Evolutionary conservation across 2,797 vertebrate genomes (phyloP), one percentile per base, ranked within the genome.

Genomic region (Gambelia wislizenii): DNA sequence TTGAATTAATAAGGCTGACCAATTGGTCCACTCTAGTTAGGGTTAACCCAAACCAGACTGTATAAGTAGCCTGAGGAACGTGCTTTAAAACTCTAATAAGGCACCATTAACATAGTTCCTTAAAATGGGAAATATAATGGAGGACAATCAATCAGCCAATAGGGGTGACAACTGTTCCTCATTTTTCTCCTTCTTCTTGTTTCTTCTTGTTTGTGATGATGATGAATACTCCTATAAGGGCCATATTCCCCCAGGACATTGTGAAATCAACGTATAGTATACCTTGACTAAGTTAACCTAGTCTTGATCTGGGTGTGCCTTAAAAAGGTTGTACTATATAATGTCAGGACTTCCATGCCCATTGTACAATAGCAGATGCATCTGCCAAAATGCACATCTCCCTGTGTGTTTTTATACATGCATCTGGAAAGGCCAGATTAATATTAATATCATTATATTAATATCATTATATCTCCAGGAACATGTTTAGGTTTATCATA

Each of bases 391-490:
- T 44, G 18, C 72, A 75, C 39, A 39, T 22, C 22, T 39, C 22
- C 22, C 39, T 44, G 22, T 44, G 8, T 75, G 22, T 44, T 75
- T 75, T 75, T 20, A 72, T 36, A 14, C 70, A 75, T 10, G 10
- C 9, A 9, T 44, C 72, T 75, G 39, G 39, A 75, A 42, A 39
- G 72, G 22, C n/a, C n/a, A n/a, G n/a, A n/a, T n/a, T n/a, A n/a
- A n/a, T n/a, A n/a, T n/a, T n/a, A n/a, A 75, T 12, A 9, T 9
- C 16, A 42, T 8, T 20, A 42, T 42, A 42, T 9, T 6, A 18
- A 76, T 92, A 49, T 85, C 6, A 72, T 44, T 39, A 54, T 52
- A 54, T 64, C 67, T 80, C 1, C 74, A 81, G 70, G 61, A 93
- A 39, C 27, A 83, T 89, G 82, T 84, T 67, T 61, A 87, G 22